These are phyloP conservation scores for Myrmecophaga tridactyla DNA, from an alignment of 2,113 vertebrate genomes.

Conservation along the genomic window DNA sequence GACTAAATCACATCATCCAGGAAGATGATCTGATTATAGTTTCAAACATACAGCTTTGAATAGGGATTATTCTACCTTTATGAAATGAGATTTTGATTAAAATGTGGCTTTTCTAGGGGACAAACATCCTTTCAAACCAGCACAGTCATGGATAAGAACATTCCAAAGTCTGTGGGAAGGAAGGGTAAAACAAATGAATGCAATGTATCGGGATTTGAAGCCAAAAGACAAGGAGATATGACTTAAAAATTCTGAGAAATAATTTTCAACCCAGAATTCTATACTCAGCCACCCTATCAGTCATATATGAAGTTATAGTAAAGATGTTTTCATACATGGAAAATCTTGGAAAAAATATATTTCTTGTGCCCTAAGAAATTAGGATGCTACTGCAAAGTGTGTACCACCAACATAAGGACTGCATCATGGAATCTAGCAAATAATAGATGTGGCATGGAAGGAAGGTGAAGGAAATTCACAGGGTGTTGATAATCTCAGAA, in stretches of 20 bases:
- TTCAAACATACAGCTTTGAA: too few species aligned
- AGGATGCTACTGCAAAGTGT: background rate
- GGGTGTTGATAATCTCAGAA: background rate
- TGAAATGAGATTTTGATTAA: too few species aligned
- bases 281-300: background rate
- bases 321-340: background rate
- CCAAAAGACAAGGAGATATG: background rate
- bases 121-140: too few species aligned
- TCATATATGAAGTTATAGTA: background rate
- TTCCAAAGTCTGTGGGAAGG: background rate
- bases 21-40: too few species aligned
- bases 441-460: too few species aligned
- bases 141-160: background rate
- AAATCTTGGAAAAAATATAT: background rate
- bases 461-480: background rate
- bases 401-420: background rate
- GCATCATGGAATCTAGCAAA: background rate
- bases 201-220: background rate
- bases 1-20: too few species aligned
- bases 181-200: background rate
- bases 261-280: background rate
- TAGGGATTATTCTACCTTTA: too few species aligned
- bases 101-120: too few species aligned
- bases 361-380: background rate
- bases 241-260: background rate